phyloP scores from a whole-genome alignment of 2,797 vertebrate species.

The Stomatorhinus walkeri region DNA sequence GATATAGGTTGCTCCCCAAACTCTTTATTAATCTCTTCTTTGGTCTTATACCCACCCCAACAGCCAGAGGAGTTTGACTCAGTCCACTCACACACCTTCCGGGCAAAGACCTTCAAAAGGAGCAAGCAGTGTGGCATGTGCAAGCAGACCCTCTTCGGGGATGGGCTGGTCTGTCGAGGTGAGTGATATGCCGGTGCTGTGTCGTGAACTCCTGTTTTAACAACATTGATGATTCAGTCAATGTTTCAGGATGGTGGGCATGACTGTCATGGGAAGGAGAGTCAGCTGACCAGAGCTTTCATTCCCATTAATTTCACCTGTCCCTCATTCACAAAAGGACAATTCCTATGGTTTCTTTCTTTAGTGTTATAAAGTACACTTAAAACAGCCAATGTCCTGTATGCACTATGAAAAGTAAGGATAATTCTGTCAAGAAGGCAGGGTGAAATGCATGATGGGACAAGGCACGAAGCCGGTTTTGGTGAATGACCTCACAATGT shows the following conservation, averaged over 20 bases:
- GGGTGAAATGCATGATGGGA: not conserved
- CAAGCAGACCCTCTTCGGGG: slow-evolving; percentile 78
- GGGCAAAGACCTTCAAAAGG: slow-evolving; percentile 91
- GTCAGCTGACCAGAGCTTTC: not conserved
- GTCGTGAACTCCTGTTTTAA: not conserved
- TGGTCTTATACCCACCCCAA: not conserved
- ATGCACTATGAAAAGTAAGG: not conserved
- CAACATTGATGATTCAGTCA: not conserved
- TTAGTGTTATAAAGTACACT: not conserved
- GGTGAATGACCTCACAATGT: not conserved
- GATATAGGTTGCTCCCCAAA: not conserved
- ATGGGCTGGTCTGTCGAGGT: slow-evolving; percentile 90
- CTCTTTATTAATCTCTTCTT: not conserved
- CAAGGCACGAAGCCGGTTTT: not conserved
- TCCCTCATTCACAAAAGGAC: not conserved
- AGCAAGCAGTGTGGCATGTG: slow-evolving; percentile 83
- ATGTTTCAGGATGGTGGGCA: not conserved
- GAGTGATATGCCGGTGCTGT: slow-evolving; percentile 38
- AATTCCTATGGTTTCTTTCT: not conserved
- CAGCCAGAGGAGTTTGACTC: slow-evolving; percentile 88
- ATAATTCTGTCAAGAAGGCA: not conserved
- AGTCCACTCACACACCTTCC: slow-evolving; percentile 79
- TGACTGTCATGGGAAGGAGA: not conserved
- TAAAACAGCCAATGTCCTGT: not conserved
- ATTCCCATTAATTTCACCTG: not conserved